Percentiles rank a stretch among this genome's conserved stretches.
These are phyloP conservation scores for Cephalopterus ornatus DNA, from an alignment of 2,113 vertebrate species.

Conservation along the genomic window DNA sequence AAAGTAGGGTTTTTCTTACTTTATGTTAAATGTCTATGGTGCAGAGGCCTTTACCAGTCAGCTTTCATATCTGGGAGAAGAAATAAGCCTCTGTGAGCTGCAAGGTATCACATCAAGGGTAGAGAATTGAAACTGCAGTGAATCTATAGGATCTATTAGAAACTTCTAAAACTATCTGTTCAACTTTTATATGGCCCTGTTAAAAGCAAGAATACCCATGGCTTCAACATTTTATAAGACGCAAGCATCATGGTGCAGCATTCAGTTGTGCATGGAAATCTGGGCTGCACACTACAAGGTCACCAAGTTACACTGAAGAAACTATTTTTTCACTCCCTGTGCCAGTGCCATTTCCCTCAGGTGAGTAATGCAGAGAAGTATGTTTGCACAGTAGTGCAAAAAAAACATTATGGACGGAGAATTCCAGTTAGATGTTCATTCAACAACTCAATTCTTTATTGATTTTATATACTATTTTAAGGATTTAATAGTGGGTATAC, in stretches of 20 bases:
- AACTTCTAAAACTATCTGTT: background rate
- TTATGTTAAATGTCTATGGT: background rate
- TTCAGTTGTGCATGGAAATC: accelerated
- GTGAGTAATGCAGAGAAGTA: background rate
- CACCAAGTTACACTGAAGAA: background rate
- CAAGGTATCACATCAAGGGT: background rate
- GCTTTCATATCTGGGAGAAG: background rate
- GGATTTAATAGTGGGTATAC: background rate
- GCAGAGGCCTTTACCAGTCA: background rate
- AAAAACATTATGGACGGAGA: accelerated
- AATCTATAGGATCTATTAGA: background rate
- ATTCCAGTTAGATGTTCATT: background rate
- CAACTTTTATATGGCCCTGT: background rate
- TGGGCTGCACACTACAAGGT: background rate
- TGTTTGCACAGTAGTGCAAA: background rate
- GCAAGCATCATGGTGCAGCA: background rate
- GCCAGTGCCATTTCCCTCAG: background rate
- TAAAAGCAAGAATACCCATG: background rate
- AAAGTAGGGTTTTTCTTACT: background rate
- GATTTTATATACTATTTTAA: background rate
- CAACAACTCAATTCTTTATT: background rate
- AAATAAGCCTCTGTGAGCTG: background rate
- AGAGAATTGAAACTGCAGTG: background rate
- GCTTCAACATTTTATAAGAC: background rate
- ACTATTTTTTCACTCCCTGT: background rate